Percentiles rank a stretch among this genome's conserved stretches.
Conservation (phyloP, 1,140 invertebrate species). For the Caerostris extrusa region DNA sequence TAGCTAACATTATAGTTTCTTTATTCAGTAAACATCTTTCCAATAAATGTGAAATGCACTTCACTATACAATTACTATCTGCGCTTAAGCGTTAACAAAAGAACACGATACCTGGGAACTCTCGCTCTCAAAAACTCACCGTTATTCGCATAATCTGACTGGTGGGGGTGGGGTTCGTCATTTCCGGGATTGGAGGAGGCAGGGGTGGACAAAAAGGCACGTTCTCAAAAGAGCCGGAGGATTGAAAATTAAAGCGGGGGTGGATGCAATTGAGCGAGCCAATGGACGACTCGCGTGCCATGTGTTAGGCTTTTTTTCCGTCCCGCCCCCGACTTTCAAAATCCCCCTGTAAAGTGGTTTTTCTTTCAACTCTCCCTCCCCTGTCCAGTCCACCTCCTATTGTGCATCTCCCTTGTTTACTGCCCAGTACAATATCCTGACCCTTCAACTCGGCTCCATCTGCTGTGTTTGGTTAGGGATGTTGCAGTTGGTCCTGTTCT, state of each 20-base stretch:
- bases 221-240: background rate
- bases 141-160: constrained; percentile 4
- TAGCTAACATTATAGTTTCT: no score
- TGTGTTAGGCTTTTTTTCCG: constrained; percentile 53
- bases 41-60: no score
- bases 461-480: constrained; percentile 38
- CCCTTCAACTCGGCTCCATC: constrained; percentile 55
- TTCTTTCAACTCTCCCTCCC: constrained; percentile 24
- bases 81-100: background rate
- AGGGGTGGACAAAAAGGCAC: background rate
- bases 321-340: background rate
- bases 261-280: constrained; percentile 29
- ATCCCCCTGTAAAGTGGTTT: constrained; percentile 65
- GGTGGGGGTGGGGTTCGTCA: background rate
- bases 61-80: background rate
- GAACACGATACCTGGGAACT: background rate
- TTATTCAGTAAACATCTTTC: no score
- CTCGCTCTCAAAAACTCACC: background rate
- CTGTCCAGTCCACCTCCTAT: constrained; percentile 27
- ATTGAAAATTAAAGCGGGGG: constrained; percentile 48
- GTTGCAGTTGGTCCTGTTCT: constrained; percentile 31
- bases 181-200: background rate
- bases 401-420: constrained; percentile 56
- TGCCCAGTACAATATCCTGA: constrained; percentile 52
- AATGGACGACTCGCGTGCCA: constrained; percentile 74